Evolutionary conservation across 1,140 invertebrate genomes (phyloP).

Genomic region (Dryas iulia): DNA sequence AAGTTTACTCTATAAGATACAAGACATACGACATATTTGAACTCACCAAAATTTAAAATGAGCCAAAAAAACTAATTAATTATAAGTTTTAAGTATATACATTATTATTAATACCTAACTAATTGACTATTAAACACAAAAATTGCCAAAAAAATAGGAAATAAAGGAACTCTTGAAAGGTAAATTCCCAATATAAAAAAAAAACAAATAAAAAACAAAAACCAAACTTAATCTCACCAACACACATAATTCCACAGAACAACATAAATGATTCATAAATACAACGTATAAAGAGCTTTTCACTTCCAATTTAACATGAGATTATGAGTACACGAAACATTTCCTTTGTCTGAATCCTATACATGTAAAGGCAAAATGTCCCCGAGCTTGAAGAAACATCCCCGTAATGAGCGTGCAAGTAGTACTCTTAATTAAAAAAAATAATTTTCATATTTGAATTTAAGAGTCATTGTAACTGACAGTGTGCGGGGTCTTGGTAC

Average conservation of each 20-base stretch:
- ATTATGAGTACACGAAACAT: not conserved
- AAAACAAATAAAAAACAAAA: not conserved
- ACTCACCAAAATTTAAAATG: no score
- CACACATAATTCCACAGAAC: not conserved
- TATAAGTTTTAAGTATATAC: no score
- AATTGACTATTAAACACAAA: no score
- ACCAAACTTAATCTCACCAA: not conserved
- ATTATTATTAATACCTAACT: no score
- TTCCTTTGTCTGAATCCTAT: not conserved
- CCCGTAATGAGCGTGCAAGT: constrained; percentile 23
- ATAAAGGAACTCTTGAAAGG: no score
- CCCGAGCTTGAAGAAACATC: constrained; percentile 8
- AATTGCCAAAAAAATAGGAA: not conserved
- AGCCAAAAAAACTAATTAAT: no score
- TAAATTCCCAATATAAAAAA: not conserved
- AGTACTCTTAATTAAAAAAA: constrained; percentile 27
- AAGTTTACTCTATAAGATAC: no score
- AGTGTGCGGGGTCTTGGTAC: not conserved
- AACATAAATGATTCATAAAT: not conserved
- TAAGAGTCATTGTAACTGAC: constrained; percentile 27
- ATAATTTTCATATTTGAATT: constrained; percentile 34
- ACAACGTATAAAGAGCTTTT: not conserved
- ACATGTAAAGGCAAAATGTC: not conserved
- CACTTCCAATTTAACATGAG: not conserved
- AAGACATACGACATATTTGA: no score